Percentiles rank a stretch among this genome's conserved stretches.
Evolutionary conservation across 2,888 invertebrate species (phyloP).

Genomic region (Polymixis lichenea): DNA sequence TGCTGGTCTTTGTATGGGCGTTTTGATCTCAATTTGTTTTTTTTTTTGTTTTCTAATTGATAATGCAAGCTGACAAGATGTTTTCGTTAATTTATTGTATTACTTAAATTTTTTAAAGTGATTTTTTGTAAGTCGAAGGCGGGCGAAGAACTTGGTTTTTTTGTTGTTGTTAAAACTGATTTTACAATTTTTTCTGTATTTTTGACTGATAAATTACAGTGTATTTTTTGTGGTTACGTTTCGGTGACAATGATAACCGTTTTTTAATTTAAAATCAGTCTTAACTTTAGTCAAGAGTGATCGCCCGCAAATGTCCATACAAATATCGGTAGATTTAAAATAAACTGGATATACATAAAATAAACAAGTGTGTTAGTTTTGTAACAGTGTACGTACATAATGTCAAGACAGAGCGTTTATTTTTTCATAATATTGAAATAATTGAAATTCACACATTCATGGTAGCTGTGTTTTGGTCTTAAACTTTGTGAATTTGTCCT

Average conservation of each 20-base stretch:
- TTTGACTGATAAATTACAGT: slow-evolving; percentile 30
- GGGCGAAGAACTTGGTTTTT: slow-evolving; percentile 37
- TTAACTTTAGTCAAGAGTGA: slow-evolving; percentile 44
- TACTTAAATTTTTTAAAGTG: slow-evolving; percentile 70
- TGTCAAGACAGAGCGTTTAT: slow-evolving; percentile 82
- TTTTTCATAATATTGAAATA: slow-evolving; percentile 81
- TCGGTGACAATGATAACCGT: not conserved
- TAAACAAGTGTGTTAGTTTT: slow-evolving; percentile 80
- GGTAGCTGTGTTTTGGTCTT: slow-evolving; percentile 60
- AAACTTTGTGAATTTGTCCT: slow-evolving; percentile 37
- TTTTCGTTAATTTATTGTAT: slow-evolving; percentile 77
- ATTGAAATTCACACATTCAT: slow-evolving; percentile 72
- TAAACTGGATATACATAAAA: slow-evolving; percentile 64
- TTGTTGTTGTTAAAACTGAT: slow-evolving; percentile 37
- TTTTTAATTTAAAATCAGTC: slow-evolving; percentile 27
- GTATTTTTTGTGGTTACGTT: slow-evolving; percentile 10
- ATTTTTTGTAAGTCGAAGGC: slow-evolving; percentile 67
- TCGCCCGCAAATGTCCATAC: slow-evolving; percentile 80
- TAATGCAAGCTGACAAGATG: slow-evolving; percentile 67
- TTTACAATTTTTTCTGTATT: not conserved
- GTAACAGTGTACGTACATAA: slow-evolving; percentile 77
- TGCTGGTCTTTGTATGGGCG: slow-evolving; percentile 85
- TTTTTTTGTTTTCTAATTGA: slow-evolving; percentile 71
- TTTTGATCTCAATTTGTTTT: slow-evolving; percentile 84
- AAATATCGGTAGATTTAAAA: slow-evolving; percentile 76